Evolutionary conservation across 2,888 invertebrate species (phyloP).

Genomic region (Argyra leucocephala): DNA sequence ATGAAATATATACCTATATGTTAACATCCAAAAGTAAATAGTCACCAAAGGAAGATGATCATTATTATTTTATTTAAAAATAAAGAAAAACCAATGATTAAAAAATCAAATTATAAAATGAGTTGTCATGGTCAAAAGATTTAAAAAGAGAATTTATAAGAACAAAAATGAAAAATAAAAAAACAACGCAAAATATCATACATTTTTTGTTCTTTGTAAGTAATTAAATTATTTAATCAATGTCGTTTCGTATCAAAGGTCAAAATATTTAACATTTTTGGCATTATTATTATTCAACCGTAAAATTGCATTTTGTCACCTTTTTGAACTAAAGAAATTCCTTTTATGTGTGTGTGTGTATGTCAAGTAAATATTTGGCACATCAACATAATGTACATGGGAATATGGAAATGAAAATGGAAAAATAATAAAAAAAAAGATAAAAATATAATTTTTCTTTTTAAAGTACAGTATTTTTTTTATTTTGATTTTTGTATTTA

Average conservation of each 20-base stretch:
- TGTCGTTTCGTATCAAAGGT: neutral
- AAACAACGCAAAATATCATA: neutral
- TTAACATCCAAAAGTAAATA: too few species aligned
- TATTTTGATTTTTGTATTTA: neutral
- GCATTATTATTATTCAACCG: neutral
- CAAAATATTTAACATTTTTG: neutral
- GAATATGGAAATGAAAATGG: neutral
- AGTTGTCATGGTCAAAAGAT: too few species aligned
- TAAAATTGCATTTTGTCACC: neutral
- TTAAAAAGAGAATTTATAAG: too few species aligned
- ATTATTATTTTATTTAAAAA: too few species aligned
- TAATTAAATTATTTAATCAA: conserved; percentile 3
- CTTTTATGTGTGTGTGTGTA: neutral
- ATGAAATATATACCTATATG: too few species aligned
- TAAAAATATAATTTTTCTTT: neutral
- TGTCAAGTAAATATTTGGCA: neutral
- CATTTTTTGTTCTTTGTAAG: too few species aligned
- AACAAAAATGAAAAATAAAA: too few species aligned
- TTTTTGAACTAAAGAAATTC: neutral
- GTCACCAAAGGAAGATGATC: too few species aligned
- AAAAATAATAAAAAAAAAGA: neutral
- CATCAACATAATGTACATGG: neutral
- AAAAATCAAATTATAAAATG: too few species aligned
- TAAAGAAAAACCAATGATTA: too few species aligned
- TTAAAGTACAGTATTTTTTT: neutral